phyloP scores from a whole-genome alignment of 2,888 invertebrate genomes.

The Stomorhina lunata region DNA sequence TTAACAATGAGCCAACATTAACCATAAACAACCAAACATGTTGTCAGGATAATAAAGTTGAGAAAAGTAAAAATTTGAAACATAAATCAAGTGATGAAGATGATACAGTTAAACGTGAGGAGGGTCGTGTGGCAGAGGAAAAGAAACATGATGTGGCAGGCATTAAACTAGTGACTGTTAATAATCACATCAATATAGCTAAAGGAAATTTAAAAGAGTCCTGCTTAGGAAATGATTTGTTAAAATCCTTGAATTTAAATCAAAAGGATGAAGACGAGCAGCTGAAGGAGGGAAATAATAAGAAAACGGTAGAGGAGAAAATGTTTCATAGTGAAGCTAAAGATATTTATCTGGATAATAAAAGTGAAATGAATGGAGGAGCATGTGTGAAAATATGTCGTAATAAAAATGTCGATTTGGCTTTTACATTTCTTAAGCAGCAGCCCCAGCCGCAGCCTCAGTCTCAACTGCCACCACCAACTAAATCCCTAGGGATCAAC shows the following conservation, averaged over 20 bases:
- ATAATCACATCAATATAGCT: slow-evolving; percentile 79
- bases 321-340: slow-evolving; percentile 75
- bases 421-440: slow-evolving; percentile 75
- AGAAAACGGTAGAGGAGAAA: slow-evolving; percentile 50
- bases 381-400: slow-evolving; percentile 75
- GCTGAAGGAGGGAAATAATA: slow-evolving; percentile 9
- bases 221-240: background rate
- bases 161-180: slow-evolving; percentile 76
- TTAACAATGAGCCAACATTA: slow-evolving; percentile 65
- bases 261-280: background rate
- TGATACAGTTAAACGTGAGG: slow-evolving; percentile 1
- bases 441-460: slow-evolving; percentile 42
- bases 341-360: slow-evolving; percentile 74
- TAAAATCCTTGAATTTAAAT: background rate
- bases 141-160: slow-evolving; percentile 20
- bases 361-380: background rate
- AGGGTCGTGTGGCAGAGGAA: slow-evolving; percentile 56
- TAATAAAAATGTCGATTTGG: slow-evolving; percentile 80
- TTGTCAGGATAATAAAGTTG: slow-evolving; percentile 33
- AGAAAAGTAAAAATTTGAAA: background rate
- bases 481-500: slow-evolving; percentile 60
- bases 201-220: slow-evolving; percentile 40
- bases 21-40: slow-evolving; percentile 80
- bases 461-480: slow-evolving; percentile 38
- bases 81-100: slow-evolving; percentile 29